Percentiles rank a stretch among this genome's conserved stretches.
phyloP scores from a whole-genome alignment of 2,797 vertebrate genomes.

The Sternarchorhynchus goeldii region DNA sequence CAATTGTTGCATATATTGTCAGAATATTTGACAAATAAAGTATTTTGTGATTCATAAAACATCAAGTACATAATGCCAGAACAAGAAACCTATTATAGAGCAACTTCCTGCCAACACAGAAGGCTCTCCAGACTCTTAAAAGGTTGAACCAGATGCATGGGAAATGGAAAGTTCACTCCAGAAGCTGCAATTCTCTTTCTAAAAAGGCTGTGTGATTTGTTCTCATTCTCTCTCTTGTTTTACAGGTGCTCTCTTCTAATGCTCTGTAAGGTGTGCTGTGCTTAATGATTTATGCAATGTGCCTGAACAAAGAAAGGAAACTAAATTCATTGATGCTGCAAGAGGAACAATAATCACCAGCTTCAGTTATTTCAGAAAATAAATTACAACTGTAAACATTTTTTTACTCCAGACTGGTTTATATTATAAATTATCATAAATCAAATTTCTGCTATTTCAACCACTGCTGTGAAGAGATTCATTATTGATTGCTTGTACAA shows the following conservation, averaged over 20 bases:
- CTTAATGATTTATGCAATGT: conserved; percentile 30
- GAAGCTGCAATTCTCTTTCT: neutral
- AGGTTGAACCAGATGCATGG: conserved; percentile 30
- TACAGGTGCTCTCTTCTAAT: conserved; percentile 32
- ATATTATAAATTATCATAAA: neutral
- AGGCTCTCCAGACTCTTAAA: conserved; percentile 8
- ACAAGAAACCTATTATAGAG: too few species aligned
- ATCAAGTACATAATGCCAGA: too few species aligned
- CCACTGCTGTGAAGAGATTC: neutral
- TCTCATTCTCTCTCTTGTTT: conserved; percentile 3
- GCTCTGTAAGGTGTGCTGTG: conserved; percentile 24
- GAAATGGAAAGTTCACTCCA: conserved; percentile 10
- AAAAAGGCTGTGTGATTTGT: neutral
- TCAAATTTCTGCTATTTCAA: conserved; percentile 1
- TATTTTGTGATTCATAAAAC: too few species aligned
- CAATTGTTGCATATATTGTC: too few species aligned
- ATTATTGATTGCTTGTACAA: neutral
- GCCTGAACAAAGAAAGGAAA: conserved; percentile 28
- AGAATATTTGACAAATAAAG: too few species aligned
- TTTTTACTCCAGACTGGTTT: neutral
- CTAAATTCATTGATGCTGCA: conserved; percentile 28
- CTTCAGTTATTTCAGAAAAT: conserved; percentile 24
- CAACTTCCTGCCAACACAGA: conserved; percentile 1
- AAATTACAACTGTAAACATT: conserved; percentile 12
- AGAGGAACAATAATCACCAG: conserved; percentile 25